These are phyloP conservation scores for Eclectus roratus DNA, from an alignment of 2,113 vertebrate species.

Conservation along the genomic window DNA sequence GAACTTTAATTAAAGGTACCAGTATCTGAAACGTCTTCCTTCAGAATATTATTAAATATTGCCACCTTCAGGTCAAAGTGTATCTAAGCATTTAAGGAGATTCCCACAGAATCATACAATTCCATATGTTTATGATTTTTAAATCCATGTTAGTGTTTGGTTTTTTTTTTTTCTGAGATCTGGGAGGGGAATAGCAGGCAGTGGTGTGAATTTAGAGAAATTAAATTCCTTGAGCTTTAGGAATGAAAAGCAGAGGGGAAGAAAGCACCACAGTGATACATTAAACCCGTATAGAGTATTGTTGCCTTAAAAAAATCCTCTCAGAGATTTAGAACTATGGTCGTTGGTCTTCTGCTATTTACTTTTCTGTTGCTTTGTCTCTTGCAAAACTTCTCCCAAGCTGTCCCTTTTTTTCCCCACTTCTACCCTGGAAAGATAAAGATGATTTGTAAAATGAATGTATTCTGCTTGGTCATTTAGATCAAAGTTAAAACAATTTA, in stretches of 20 bases:
- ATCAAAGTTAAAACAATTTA: neutral
- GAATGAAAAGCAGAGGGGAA: neutral
- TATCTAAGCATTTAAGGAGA: neutral
- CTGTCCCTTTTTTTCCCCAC: neutral
- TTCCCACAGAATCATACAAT: neutral
- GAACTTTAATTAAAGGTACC: constrained; percentile 67
- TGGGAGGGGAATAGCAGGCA: neutral
- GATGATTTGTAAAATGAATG: neutral
- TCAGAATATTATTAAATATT: constrained; percentile 73
- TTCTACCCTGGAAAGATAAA: neutral
- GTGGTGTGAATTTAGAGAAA: neutral
- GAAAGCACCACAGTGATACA: neutral
- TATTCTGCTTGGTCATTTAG: neutral
- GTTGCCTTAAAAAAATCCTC: neutral
- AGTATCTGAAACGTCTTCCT: neutral
- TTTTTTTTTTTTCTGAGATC: neutral
- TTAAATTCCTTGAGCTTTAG: neutral
- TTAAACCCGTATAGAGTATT: neutral
- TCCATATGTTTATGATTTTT: neutral
- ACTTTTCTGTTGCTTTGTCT: neutral
- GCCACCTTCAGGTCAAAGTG: constrained; percentile 74
- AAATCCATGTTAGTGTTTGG: neutral
- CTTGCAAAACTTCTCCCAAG: neutral
- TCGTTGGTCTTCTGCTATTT: neutral
- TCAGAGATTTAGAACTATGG: neutral